These are phyloP conservation scores for Nineta flava DNA, from an alignment of 2,888 invertebrate genomes.

Conservation along the genomic window DNA sequence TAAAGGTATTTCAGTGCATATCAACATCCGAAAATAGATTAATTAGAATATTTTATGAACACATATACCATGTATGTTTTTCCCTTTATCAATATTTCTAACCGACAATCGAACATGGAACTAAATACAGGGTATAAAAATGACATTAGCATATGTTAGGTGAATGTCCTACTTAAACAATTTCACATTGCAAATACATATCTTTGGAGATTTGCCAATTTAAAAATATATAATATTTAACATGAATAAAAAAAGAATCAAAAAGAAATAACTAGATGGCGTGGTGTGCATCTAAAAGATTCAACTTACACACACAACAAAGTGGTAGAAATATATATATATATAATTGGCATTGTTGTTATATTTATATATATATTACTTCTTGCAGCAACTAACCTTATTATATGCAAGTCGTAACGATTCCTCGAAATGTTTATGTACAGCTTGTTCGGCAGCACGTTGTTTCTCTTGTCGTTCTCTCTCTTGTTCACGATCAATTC, in stretches of 20 bases:
- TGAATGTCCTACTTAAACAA: not conserved
- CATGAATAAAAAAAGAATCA: too few relatives aligned
- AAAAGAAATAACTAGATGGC: not conserved
- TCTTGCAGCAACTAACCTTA: slow-evolving; percentile 36
- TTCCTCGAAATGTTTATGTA: slow-evolving; percentile 82
- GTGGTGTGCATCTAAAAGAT: not conserved
- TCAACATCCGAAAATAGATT: too few relatives aligned
- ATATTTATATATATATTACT: too few relatives aligned
- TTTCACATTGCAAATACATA: not conserved
- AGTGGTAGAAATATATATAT: too few relatives aligned
- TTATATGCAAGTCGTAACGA: slow-evolving; percentile 63
- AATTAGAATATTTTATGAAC: too few relatives aligned
- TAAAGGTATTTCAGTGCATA: too few relatives aligned
- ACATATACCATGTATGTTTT: too few relatives aligned
- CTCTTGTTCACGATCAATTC: slow-evolving; percentile 27
- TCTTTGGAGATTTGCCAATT: not conserved
- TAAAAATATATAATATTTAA: not conserved
- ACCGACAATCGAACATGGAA: too few relatives aligned
- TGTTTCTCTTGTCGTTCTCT: slow-evolving; percentile 44
- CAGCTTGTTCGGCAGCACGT: slow-evolving; percentile 45
- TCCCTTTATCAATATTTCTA: too few relatives aligned
- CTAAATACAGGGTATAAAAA: not conserved
- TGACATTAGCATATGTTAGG: not conserved
- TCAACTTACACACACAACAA: not conserved
- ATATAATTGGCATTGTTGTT: too few relatives aligned